These are phyloP conservation scores for Lycophotia porphyrea DNA, from an alignment of 2,888 invertebrate genomes.

Conservation along the genomic window DNA sequence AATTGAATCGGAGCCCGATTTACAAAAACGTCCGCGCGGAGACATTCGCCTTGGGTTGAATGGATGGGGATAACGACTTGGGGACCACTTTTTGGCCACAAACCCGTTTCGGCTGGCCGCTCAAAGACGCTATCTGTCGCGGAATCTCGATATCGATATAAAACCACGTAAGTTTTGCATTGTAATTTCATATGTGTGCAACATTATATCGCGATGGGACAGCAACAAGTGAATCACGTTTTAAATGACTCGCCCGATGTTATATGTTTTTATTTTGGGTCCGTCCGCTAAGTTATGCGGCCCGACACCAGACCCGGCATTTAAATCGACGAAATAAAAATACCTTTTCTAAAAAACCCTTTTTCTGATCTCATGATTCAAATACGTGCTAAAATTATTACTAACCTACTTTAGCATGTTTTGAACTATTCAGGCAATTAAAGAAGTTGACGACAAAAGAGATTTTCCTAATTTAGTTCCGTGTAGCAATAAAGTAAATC, in stretches of 20 bases:
- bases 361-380: slow-evolving; percentile 40
- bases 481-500: slow-evolving; percentile 43
- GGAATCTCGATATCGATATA: slow-evolving; percentile 78
- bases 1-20: slow-evolving; percentile 64
- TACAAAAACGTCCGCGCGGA: slow-evolving; percentile 72
- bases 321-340: slow-evolving; percentile 55
- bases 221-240: slow-evolving; percentile 70
- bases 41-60: slow-evolving; percentile 74
- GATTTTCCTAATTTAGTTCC: slow-evolving; percentile 31
- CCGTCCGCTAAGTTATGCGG: slow-evolving; percentile 58
- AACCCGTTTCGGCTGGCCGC: slow-evolving; percentile 77
- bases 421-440: slow-evolving; percentile 7
- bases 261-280: slow-evolving; percentile 62
- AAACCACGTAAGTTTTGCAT: slow-evolving; percentile 73
- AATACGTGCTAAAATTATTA: slow-evolving; percentile 27
- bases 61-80: slow-evolving; percentile 77
- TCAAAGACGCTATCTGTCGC: slow-evolving; percentile 74
- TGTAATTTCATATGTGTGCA: slow-evolving; percentile 71
- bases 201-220: slow-evolving; percentile 65
- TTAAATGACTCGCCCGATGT: slow-evolving; percentile 62
- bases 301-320: slow-evolving; percentile 56
- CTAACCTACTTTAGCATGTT: background rate
- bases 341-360: slow-evolving; percentile 36
- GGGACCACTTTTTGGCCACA: slow-evolving; percentile 73
- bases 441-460: slow-evolving; percentile 12